Evolutionary conservation across 2,797 vertebrate species (phyloP).

Genomic region (Huso huso): DNA sequence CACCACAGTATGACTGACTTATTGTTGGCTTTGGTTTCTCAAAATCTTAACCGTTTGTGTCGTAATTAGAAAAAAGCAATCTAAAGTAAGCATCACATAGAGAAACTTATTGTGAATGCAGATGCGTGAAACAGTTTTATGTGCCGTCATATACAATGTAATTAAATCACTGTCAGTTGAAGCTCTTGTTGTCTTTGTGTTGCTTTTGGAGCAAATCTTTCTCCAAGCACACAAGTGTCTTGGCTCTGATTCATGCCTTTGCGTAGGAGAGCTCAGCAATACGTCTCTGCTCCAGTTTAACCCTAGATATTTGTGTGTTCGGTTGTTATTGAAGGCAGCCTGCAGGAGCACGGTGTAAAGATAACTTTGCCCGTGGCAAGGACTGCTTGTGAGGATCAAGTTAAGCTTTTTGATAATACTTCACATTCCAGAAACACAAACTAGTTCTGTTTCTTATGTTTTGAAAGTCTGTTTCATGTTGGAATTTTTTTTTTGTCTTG

Average conservation of each 20-base stretch:
- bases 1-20: too few species aligned
- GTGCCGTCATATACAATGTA: too few species aligned
- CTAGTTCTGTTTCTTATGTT: constrained; percentile 40
- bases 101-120: too few species aligned
- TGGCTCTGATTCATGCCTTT: neutral
- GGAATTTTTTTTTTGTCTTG: neutral
- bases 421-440: constrained; percentile 52
- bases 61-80: too few species aligned
- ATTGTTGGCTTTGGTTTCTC: too few species aligned
- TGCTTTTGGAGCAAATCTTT: neutral
- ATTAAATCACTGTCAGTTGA: too few species aligned
- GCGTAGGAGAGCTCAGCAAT: constrained; percentile 24
- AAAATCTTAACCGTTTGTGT: too few species aligned
- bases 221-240: neutral
- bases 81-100: too few species aligned
- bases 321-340: constrained; percentile 42
- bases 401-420: constrained; percentile 39
- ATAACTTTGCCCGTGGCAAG: constrained; percentile 69
- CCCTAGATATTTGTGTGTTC: constrained; percentile 44
- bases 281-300: constrained; percentile 22
- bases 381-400: constrained; percentile 44
- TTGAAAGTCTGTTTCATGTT: constrained; percentile 55
- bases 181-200: neutral
- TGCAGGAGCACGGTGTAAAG: constrained; percentile 39
- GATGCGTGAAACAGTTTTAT: too few species aligned